A percentile compares a stretch with the other conserved stretches of the same genome.
These are phyloP conservation scores for Globodera ellingtonae DNA, from an alignment of 1,140 invertebrate species.

Conservation along the genomic window DNA sequence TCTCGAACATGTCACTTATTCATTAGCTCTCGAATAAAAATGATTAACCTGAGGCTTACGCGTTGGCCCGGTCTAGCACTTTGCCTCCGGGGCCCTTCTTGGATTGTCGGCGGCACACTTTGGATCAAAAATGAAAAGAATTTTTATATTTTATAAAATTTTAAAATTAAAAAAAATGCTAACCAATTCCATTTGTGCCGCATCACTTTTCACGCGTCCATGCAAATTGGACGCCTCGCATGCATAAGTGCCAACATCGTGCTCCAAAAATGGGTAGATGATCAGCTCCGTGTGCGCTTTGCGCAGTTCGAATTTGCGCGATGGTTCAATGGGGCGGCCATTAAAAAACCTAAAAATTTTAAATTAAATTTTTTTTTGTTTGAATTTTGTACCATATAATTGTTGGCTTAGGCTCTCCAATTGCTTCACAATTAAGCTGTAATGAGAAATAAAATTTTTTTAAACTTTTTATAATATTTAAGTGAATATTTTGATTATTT, in stretches of 20 bases:
- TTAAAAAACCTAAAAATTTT: slow-evolving; percentile 45
- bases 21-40: not conserved
- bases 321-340: slow-evolving; percentile 40
- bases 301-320: slow-evolving; percentile 50
- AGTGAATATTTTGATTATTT: not conserved
- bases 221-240: slow-evolving; percentile 54
- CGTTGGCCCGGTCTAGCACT: slow-evolving; percentile 35
- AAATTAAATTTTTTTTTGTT: slow-evolving; percentile 1
- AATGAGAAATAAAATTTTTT: not conserved
- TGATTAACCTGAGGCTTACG: slow-evolving; percentile 25
- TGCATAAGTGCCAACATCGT: slow-evolving; percentile 60
- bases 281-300: slow-evolving; percentile 51
- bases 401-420: slow-evolving; percentile 54
- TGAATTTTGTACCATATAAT: slow-evolving; percentile 48
- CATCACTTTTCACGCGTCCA: slow-evolving; percentile 41
- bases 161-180: not conserved
- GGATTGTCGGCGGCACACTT: slow-evolving; percentile 48
- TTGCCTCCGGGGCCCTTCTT: slow-evolving; percentile 41
- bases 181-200: slow-evolving; percentile 30
- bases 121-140: slow-evolving; percentile 33
- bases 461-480: too few species aligned
- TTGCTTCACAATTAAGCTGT: slow-evolving; percentile 53
- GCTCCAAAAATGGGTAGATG: slow-evolving; percentile 64
- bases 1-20: too few species aligned
- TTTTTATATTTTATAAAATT: not conserved